phyloP scores from a whole-genome alignment of 1,140 invertebrate genomes.

The Augochlora pura region DNA sequence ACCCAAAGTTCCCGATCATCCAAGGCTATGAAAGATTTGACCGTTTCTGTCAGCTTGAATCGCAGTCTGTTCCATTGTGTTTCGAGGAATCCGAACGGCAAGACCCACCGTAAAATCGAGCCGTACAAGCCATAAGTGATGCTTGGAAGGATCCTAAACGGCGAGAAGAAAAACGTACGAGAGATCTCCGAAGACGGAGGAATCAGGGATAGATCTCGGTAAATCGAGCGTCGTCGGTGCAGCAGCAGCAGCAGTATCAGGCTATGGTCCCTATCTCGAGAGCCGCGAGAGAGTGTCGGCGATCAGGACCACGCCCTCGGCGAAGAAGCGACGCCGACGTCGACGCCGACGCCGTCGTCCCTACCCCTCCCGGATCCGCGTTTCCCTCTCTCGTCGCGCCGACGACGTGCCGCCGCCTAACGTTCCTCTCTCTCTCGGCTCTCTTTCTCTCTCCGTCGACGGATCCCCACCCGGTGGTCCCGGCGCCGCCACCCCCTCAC shows the following conservation, averaged over 20 bases:
- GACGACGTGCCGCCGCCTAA: slow-evolving; percentile 5
- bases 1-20: no score
- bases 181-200: no score
- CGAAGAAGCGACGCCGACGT: slow-evolving; percentile 65
- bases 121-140: no score
- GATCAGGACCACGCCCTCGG: slow-evolving; percentile 72
- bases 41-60: no score
- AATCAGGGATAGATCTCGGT: no score
- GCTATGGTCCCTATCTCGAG: not conserved
- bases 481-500: slow-evolving; percentile 51
- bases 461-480: not conserved
- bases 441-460: slow-evolving; percentile 4
- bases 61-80: no score
- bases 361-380: not conserved
- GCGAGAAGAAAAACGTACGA: no score
- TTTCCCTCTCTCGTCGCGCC: slow-evolving; percentile 23
- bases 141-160: no score
- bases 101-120: no score
- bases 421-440: slow-evolving; percentile 9
- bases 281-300: slow-evolving; percentile 49
- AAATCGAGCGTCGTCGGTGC: no score
- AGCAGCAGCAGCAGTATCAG: not conserved
- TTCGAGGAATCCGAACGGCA: no score
- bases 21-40: no score
- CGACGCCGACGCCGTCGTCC: slow-evolving; percentile 34